A percentile compares a stretch with the other conserved stretches of the same genome.
phyloP scores from a whole-genome alignment of 1,140 invertebrate species.

The Glossosoma conforme region DNA sequence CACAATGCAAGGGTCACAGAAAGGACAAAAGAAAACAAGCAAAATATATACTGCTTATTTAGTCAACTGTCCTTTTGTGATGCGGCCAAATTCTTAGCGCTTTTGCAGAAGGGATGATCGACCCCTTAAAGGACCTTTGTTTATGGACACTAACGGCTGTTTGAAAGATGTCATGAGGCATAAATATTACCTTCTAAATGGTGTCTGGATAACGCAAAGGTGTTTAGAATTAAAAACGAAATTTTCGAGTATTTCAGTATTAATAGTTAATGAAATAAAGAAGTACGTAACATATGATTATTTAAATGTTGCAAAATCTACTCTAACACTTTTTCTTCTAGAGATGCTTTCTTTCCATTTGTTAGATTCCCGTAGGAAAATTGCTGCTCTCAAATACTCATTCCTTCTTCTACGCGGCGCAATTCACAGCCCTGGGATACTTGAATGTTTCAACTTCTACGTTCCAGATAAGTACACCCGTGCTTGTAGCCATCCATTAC shows the following conservation, averaged over 20 bases:
- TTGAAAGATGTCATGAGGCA: constrained; percentile 1
- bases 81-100: constrained; percentile 4
- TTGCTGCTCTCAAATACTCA: no score
- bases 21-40: constrained; percentile 30
- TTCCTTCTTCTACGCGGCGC: no score
- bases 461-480: no score
- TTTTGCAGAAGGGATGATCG: constrained; percentile 3
- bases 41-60: constrained; percentile 31
- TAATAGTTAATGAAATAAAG: constrained; percentile 27
- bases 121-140: neutral
- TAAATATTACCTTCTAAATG: neutral
- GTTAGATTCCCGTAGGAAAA: no score
- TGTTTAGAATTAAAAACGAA: neutral
- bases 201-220: neutral
- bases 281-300: no score
- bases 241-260: neutral
- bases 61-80: constrained; percentile 27
- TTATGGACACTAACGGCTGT: no score
- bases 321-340: no score
- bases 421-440: no score
- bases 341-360: no score
- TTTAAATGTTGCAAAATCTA: no score
- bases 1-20: neutral
- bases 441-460: no score
- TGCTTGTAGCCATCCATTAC: no score